A percentile compares a stretch with the other conserved stretches of the same genome.
These are phyloP conservation scores for Acridotheres tristis DNA, from an alignment of 2,797 vertebrate species.

Conservation along the genomic window DNA sequence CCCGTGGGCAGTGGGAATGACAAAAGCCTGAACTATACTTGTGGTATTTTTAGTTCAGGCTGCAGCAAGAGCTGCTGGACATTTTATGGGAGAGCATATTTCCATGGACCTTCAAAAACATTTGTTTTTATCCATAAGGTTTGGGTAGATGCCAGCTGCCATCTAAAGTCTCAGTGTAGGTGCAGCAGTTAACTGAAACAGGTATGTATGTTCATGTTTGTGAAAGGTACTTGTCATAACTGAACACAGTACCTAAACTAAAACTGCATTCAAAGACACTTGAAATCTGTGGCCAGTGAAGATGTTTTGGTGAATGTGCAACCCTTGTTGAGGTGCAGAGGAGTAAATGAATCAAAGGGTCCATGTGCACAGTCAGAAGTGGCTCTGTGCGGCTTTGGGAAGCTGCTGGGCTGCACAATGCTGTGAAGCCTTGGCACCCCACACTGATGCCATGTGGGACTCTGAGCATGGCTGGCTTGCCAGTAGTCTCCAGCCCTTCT, in stretches of 20 bases:
- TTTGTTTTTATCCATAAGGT: background rate
- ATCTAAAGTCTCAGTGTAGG: background rate
- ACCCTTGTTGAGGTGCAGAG: background rate
- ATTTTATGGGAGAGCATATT: background rate
- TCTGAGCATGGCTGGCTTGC: background rate
- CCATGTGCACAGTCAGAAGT: background rate
- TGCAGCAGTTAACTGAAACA: background rate
- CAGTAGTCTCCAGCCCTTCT: background rate
- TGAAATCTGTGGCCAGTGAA: background rate
- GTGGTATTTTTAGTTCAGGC: constrained; percentile 26
- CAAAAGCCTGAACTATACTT: constrained; percentile 11
- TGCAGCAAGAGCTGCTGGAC: background rate
- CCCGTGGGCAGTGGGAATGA: constrained; percentile 41
- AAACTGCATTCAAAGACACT: background rate
- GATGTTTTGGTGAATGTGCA: background rate
- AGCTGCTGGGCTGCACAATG: rapidly evolving
- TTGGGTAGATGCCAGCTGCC: background rate
- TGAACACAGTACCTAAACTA: rapidly evolving
- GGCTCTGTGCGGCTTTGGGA: background rate
- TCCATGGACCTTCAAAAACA: background rate
- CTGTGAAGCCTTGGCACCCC: rapidly evolving
- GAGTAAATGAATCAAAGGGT: background rate
- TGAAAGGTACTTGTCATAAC: background rate
- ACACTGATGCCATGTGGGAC: rapidly evolving
- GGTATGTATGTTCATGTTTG: rapidly evolving